These are phyloP conservation scores for Epizoanthus ramosus DNA, from an alignment of 92 coral and sea anemone genomes.

Conservation along the genomic window DNA sequence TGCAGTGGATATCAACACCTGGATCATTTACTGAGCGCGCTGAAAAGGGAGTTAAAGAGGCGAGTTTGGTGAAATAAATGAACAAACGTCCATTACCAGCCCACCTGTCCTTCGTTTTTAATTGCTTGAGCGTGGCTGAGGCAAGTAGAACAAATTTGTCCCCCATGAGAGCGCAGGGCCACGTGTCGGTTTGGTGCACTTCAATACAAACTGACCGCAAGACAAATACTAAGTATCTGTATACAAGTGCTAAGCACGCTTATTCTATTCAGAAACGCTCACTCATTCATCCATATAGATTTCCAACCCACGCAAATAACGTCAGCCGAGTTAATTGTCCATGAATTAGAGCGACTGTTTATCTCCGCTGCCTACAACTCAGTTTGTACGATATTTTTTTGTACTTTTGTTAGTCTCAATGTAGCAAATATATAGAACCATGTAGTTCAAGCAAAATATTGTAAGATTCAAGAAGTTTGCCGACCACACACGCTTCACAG, in stretches of 20 bases:
- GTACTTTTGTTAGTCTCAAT: neutral
- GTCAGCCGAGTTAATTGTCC: neutral
- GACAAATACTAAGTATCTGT: conserved; percentile 21
- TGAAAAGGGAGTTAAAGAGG: no score
- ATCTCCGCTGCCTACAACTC: neutral
- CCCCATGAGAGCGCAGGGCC: conserved; percentile 31
- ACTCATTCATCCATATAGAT: neutral
- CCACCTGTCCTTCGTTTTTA: neutral
- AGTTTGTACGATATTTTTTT: neutral
- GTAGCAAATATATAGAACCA: neutral
- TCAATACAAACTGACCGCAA: conserved; percentile 16
- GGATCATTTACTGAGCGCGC: no score
- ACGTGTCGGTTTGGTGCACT: conserved; percentile 19
- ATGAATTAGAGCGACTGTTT: neutral
- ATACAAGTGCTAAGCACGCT: neutral
- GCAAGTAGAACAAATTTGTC: neutral
- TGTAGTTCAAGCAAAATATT: no score
- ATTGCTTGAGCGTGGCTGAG: neutral
- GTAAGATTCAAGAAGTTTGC: no score
- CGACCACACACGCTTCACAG: neutral
- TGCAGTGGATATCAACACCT: no score
- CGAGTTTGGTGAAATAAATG: neutral
- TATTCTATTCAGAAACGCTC: neutral
- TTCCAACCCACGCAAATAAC: conserved; percentile 15
- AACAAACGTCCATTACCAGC: neutral